Evolutionary conservation across 2,797 vertebrate species (phyloP), one percentile per base, ranked within the genome.

Genomic region (Chloroceryle amazona): DNA sequence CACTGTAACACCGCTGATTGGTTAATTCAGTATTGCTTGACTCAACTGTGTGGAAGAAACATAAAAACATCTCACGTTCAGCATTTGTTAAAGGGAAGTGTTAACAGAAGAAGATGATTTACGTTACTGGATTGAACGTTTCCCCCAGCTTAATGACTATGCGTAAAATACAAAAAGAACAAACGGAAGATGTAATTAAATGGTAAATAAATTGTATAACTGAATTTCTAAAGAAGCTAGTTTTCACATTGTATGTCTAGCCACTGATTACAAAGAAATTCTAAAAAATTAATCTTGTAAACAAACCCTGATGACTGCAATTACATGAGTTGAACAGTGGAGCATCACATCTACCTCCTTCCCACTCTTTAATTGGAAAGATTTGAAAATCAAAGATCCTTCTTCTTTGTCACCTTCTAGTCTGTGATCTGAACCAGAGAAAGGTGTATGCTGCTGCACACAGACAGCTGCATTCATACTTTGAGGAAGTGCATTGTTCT

Each of bases 91-190:
- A 75, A 65, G 57, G 6, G 9, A 81, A 78, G 9, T 29, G n/a
- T 82, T 82, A 75, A 58, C 84, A 81, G 42, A 44, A 73, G 23
- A 86, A 70, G 71, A 93, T 67, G 13, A 90, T 83, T 91, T 88
- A 21, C 29, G 9, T 74, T 82, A 39, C 47, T 62, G 61, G 79
- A 35, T 57, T 25, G 37, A 83, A 83, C 16, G 57, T 6, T 47
- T 94, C 28, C 22, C 46, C 11, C 31, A 78, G 41, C 20, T 78
- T 92, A 92, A 90, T 51, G 61, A 47, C 44, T 46, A 10, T 10
- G 14, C 1, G 2, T 51, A 70, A 91, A 88, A 90, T 23, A 33
- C 4, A 52, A 82, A 85, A 89, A 71, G 41, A 71, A 46, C 5
- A 42, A 51, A 44, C 31, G 86, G 9, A 41, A 58, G 52, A n/a